These are phyloP conservation scores for Diplodus puntazzo DNA, from an alignment of 2,797 vertebrate genomes.

Conservation along the genomic window DNA sequence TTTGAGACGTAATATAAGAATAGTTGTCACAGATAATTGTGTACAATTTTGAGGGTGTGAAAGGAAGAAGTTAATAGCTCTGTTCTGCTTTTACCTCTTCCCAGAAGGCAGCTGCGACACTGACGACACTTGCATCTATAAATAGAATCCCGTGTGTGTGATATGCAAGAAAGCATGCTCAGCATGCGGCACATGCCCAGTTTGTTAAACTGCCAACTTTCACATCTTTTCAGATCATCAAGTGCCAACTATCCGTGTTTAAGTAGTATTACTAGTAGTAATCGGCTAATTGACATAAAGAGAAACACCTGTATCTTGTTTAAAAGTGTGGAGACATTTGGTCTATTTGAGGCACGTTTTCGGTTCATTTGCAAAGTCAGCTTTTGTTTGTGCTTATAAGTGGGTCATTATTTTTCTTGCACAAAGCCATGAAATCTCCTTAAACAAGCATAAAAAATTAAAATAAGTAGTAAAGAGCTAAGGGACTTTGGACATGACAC, in stretches of 20 bases:
- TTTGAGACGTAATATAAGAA: neutral
- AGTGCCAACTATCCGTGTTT: neutral
- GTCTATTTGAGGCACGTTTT: neutral
- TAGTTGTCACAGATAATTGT: neutral
- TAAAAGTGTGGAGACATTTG: neutral
- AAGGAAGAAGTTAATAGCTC: constrained; percentile 17
- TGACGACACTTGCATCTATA: constrained; percentile 13
- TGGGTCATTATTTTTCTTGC: neutral
- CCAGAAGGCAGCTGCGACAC: constrained; percentile 62
- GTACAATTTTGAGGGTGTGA: constrained; percentile 16
- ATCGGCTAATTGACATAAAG: neutral
- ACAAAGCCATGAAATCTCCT: neutral
- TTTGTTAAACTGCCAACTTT: constrained; percentile 4
- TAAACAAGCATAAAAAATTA: neutral
- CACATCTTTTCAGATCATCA: neutral
- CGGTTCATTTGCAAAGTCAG: neutral
- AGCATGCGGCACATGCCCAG: neutral
- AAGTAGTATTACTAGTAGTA: too few species aligned
- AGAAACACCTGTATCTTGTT: neutral
- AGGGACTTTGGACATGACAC: too few species aligned
- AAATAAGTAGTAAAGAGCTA: too few species aligned
- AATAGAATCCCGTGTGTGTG: constrained; percentile 52
- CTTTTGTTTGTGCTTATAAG: neutral
- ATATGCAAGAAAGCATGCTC: constrained; percentile 12
- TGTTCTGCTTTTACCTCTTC: constrained; percentile 66